Base-by-base conservation (phyloP, 2,888 invertebrate genomes). In the Clostera curtula region DNA sequence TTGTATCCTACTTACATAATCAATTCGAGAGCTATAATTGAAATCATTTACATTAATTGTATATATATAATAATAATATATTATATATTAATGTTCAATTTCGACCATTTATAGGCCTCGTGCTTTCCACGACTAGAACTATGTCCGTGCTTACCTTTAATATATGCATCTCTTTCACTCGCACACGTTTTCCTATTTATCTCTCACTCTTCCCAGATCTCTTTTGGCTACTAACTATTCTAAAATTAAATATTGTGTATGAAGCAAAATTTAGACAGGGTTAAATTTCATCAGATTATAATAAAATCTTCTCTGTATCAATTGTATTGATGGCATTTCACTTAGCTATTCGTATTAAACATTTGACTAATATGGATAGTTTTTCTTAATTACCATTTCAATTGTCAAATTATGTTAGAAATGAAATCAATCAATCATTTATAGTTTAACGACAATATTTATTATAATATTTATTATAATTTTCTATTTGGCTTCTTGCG, bases 1-100 rank as follows among this genome's bases (percentile, higher is more conserved):
- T 71, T 56, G 57, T 57, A 67, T 56, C 38, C 71, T 71, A 71
- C 65, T 66, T 67, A 69, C 36, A 53, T 49, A 49, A 56, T 63
- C 54, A 63, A 58, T 60, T 65, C 52, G 37, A 51, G 50, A 42
- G 45, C 37, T 49, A 48, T 50, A 45, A 7, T 36, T 47, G 31
- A 43, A 45, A 48, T 45, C 41, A 43, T 47, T 37, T 43, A 44
- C 42, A 47, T 38, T 43, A 31, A 30, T 21, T 31, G 24, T 20
- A 27, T 28, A 26, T 19, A 25, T 29, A 16, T 13, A 26, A 12
- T 24, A n/a, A n/a, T n/a, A n/a, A n/a, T n/a, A n/a, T n/a, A n/a
- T n/a, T n/a, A n/a, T n/a, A n/a, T 36, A 29, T 31, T 51, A 49
- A 48, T 47, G 44, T 53, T 36, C 53, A 46, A 55, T 54, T 40